A percentile compares a stretch with the other conserved stretches of the same genome.
Evolutionary conservation across 1,140 invertebrate genomes (phyloP).

Genomic region (Drosophila melanica): DNA sequence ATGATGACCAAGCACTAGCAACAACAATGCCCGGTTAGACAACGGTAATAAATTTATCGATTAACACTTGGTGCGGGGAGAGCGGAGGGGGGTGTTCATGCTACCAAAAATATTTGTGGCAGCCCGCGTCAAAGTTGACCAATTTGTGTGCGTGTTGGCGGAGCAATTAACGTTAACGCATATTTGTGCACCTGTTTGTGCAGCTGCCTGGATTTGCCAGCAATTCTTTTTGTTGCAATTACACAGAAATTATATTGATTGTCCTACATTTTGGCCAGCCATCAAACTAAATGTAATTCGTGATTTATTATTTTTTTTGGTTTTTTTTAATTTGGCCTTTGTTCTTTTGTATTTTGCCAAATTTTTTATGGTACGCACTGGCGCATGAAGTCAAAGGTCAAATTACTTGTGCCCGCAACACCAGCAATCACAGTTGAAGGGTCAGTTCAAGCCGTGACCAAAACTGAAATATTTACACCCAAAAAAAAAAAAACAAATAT

Average conservation of each 20-base stretch:
- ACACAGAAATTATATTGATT: constrained; percentile 71
- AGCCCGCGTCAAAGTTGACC: constrained; percentile 46
- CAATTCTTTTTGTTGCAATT: constrained; percentile 62
- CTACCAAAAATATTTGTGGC: constrained; percentile 21
- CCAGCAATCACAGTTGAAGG: constrained; percentile 7
- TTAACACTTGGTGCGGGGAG: constrained; percentile 47
- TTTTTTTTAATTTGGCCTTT: background rate
- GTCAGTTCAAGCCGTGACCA: constrained; percentile 36
- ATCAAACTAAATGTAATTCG: constrained; percentile 13
- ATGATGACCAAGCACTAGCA: constrained; percentile 39
- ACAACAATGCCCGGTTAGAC: constrained; percentile 43
- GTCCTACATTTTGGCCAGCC: constrained; percentile 62
- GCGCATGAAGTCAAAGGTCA: constrained; percentile 73
- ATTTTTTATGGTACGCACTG: constrained; percentile 52
- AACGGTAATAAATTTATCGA: constrained; percentile 69
- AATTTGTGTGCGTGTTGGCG: constrained; percentile 67
- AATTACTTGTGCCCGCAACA: constrained; percentile 34
- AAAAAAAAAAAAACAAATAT: background rate
- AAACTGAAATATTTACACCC: constrained; percentile 35
- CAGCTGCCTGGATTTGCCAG: constrained; percentile 57
- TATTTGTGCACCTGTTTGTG: constrained; percentile 61
- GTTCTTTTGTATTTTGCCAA: constrained; percentile 16
- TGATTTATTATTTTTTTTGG: background rate
- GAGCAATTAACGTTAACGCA: constrained; percentile 60
- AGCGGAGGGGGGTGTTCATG: background rate